Base-by-base conservation (phyloP, 2,888 invertebrate species). In the Drepana falcataria region DNA sequence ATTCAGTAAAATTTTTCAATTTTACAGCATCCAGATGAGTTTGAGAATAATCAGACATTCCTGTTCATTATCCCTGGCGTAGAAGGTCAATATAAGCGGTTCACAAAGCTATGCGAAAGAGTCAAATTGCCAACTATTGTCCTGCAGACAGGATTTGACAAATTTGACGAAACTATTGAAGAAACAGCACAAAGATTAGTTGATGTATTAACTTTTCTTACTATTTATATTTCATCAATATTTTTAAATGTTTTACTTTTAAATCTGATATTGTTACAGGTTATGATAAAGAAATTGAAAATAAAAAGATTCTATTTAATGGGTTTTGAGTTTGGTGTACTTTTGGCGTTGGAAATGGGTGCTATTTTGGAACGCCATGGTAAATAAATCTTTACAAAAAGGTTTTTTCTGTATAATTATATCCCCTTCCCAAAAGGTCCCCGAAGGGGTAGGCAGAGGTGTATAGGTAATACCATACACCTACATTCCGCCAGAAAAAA, bases 61-160 rank as follows among this genome's bases (percentile, higher is more conserved):
- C 48, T 75, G 48, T 66, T 63, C 52, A 58, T 75, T 6, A 49
- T 75, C 3, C 75, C 75, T 0, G 75, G 73, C 1, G 51, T 72
- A 2, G 73, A 74, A 53, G 69, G 72, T 0, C 63, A 69, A 40
- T 54, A 69, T 35, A 33, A 51, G 9, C 59, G 63, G n/a, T 72
- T 73, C 57, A 47, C 34, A 0, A 9, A 33, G 2, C 41, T 71
- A 4, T 66, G 68, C 48, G 64, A 66, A 52, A 60, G 67, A 0
- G 56, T 71, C n/a, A 67, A 70, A 57, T 2, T 71, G 34, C 63
- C 64, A 2, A 66, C 72, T 0, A 41, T 69, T 0, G 65, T 66
- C 0, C 51, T 75, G 48, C 72, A 72, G 54, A 67, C 69, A 0
- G 67, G 67, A 0, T 53, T 71, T 4, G 63, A 68, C 35, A 49